A percentile compares a stretch with the other conserved stretches of the same genome.
These are phyloP conservation scores for Arrhopalites spinosus DNA, from an alignment of 2,888 invertebrate genomes.

Conservation along the genomic window DNA sequence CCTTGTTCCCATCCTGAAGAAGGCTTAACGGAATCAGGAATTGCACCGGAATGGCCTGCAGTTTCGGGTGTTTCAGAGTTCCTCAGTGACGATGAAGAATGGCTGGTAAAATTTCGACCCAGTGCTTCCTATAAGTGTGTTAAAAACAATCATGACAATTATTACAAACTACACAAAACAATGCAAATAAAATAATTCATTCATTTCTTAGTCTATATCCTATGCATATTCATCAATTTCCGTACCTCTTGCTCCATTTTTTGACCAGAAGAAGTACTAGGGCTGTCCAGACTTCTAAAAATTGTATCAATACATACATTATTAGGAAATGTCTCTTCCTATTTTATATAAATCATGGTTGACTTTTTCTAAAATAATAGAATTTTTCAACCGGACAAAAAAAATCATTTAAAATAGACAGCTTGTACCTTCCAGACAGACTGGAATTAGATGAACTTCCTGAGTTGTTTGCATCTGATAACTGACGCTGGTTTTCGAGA, in stretches of 20 bases:
- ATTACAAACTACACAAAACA: no score
- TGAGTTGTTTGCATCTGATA: conserved; percentile 61
- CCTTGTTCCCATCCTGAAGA: conserved; percentile 50
- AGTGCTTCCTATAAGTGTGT: no score
- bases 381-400: not conserved
- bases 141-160: no score
- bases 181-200: no score
- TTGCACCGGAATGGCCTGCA: conserved; percentile 46
- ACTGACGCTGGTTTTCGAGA: conserved; percentile 66
- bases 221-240: no score
- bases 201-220: no score
- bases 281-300: conserved; percentile 71
- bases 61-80: conserved; percentile 55
- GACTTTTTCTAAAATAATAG: not conserved
- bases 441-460: conserved; percentile 75
- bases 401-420: not conserved
- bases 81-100: conserved; percentile 51
- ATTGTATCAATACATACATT: conserved; percentile 31
- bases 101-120: conserved; percentile 58
- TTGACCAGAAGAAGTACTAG: conserved; percentile 73
- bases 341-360: no score
- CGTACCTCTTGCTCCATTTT: no score
- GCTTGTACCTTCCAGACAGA: conserved; percentile 66
- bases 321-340: not conserved
- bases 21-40: conserved; percentile 40